Evolutionary conservation across 1,140 invertebrate species (phyloP).

Genomic region (Megalopta genalis): DNA sequence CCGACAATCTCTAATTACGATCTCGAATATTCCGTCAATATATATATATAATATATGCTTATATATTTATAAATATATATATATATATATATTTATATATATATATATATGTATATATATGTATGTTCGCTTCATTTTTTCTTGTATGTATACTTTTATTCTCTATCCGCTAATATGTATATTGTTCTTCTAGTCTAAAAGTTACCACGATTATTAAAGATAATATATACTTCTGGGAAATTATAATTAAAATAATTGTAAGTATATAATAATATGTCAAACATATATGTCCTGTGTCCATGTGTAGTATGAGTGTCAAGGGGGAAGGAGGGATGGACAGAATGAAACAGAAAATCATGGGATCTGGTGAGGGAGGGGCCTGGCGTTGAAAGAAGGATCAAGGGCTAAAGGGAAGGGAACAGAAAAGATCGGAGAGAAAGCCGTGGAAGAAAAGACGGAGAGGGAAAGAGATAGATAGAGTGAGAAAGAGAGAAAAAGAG

Average conservation of each 20-base stretch:
- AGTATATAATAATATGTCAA: slow-evolving; percentile 62
- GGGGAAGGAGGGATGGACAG: neutral
- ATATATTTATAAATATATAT: slow-evolving; percentile 51
- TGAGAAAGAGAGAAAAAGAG: slow-evolving; percentile 11
- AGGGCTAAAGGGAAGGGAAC: neutral
- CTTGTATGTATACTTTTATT: slow-evolving; percentile 74
- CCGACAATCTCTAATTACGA: slow-evolving; percentile 74
- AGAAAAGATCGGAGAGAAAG: slow-evolving; percentile 16
- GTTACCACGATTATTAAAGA: slow-evolving; percentile 75
- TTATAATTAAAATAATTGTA: slow-evolving; percentile 70
- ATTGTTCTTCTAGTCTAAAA: slow-evolving; percentile 76
- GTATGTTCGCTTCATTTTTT: slow-evolving; percentile 66
- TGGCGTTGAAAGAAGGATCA: no score
- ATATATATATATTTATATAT: slow-evolving; percentile 51
- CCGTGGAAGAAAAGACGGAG: neutral
- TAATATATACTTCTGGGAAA: slow-evolving; percentile 69
- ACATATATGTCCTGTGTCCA: slow-evolving; percentile 57
- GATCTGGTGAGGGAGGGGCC: no score
- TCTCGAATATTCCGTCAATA: slow-evolving; percentile 75
- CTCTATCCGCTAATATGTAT: slow-evolving; percentile 76
- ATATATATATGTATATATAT: slow-evolving; percentile 65
- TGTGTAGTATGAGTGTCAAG: slow-evolving; percentile 41
- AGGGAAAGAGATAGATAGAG: no score
- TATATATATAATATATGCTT: slow-evolving; percentile 53
- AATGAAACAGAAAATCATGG: neutral